phyloP scores from a whole-genome alignment of 37 sponge, comb jelly and placozoan genomes.

The Oscarella lobularis region DNA sequence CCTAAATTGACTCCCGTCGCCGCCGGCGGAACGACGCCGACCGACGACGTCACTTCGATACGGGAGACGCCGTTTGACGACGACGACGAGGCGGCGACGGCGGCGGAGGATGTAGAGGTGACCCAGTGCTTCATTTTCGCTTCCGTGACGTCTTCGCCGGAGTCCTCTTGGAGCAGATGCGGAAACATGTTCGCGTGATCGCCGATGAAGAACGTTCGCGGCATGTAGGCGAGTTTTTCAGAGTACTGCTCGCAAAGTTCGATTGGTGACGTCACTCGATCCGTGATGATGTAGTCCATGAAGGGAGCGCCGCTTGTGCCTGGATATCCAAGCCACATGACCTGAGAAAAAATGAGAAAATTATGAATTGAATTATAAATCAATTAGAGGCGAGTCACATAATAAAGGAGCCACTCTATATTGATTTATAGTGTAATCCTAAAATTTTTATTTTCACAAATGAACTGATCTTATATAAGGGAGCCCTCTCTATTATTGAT shows the following conservation, averaged over 20 bases:
- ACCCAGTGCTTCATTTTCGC: background rate
- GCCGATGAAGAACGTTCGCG: conserved; percentile 92
- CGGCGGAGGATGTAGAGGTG: background rate
- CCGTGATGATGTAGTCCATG: conserved; percentile 99
- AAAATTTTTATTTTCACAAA: no score
- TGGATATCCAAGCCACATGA: conserved; percentile 99
- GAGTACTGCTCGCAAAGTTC: conserved; percentile 80
- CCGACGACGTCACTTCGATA: background rate
- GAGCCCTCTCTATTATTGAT: no score
- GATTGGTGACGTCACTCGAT: conserved; percentile 75
- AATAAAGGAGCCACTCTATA: no score
- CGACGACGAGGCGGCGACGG: background rate
- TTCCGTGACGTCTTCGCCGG: conserved; percentile 22
- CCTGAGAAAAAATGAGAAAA: conserved; percentile 35
- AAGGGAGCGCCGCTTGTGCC: conserved; percentile 91
- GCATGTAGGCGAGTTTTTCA: conserved; percentile 97
- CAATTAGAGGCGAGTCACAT: no score
- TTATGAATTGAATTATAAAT: no score
- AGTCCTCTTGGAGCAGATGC: conserved; percentile 66
- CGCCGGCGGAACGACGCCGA: background rate
- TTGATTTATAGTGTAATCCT: no score
- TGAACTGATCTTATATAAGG: no score
- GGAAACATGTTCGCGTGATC: conserved; percentile 98
- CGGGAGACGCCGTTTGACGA: no score
- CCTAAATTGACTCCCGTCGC: background rate